Evolutionary conservation across 2,113 vertebrate genomes (phyloP), one percentile per base, ranked within the genome.

Genomic region (Hemibagrus wyckioides): DNA sequence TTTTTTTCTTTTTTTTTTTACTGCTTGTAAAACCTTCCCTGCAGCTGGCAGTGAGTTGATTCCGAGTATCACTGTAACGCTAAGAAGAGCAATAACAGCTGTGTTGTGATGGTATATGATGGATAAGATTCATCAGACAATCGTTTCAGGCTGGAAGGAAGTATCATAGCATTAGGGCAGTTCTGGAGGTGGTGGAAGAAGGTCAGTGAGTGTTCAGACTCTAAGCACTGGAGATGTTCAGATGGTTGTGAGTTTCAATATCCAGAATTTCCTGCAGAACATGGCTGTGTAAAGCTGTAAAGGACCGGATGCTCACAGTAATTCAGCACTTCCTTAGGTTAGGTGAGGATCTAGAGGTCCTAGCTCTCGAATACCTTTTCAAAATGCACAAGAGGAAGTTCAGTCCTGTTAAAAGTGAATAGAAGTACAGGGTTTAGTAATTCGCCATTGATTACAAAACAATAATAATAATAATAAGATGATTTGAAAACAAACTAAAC

Each of bases 11-110:
- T 2, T 63, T 41, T 76, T 73, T 76, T 44, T 57, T 59, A 52
- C 65, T 33, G 67, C 67, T 71, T 69, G 82, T 50, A 50, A 83
- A 87, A 48, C 19, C 48, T n/a, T 9, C 41, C 44, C 19, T 71
- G 36, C 67, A 71, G 67, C 36, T 71, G 19, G 36, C 2, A 23
- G 36, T 39, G 17, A 0, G 67, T 23, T 71, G 15, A 69, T 33
- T 6, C 17, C 19, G 33, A 21, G 6, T 33, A 14, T 33, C 39
- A 41, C 21, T 41, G 67, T 23, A 19, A 71, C 67, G 4, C 33
- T 36, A 69, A 69, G 65, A 6, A 67, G 33, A 69, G 67, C 33
- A 71, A 21, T 8, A 8, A 39, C 30, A 69, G 15, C 6, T 2
- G 1, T 36, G 36, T 36, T 63, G 28, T 65, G 30, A 30, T 39